phyloP scores from a whole-genome alignment of 2,888 invertebrate species.

The Tetranychus piercei region DNA sequence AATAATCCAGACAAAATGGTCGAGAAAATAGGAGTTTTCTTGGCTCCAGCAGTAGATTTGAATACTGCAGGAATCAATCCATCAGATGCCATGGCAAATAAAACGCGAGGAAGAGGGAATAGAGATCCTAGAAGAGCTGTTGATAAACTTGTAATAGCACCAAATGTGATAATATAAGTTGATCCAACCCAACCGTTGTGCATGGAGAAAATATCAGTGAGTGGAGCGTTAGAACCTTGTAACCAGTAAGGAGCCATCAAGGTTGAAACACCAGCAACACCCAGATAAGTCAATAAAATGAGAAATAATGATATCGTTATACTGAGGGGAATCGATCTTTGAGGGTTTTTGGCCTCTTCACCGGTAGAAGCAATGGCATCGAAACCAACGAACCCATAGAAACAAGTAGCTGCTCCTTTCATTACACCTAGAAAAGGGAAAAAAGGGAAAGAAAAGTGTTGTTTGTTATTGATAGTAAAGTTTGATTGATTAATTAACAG shows the following conservation, averaged over 20 bases:
- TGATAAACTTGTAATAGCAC: slow-evolving; percentile 73
- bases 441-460: slow-evolving; percentile 30
- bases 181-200: neutral
- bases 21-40: slow-evolving; percentile 36
- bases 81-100: slow-evolving; percentile 80
- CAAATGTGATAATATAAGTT: slow-evolving; percentile 53
- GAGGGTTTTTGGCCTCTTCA: slow-evolving; percentile 84
- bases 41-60: slow-evolving; percentile 31
- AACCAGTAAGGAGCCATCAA: slow-evolving; percentile 51
- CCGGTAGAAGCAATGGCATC: slow-evolving; percentile 41
- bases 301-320: slow-evolving; percentile 64
- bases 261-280: slow-evolving; percentile 66
- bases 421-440: slow-evolving; percentile 32
- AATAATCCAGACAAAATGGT: slow-evolving; percentile 36
- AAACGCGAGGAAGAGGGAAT: slow-evolving; percentile 35
- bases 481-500: slow-evolving; percentile 40
- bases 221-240: slow-evolving; percentile 7
- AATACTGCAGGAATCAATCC: slow-evolving; percentile 56
- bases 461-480: neutral
- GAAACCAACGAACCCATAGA: slow-evolving; percentile 89
- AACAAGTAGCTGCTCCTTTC: slow-evolving; percentile 39
- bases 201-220: neutral
- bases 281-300: slow-evolving; percentile 73
- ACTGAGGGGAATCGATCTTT: slow-evolving; percentile 69
- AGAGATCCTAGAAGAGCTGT: slow-evolving; percentile 70